Conservation (phyloP, 2,797 vertebrate species). For the Zalophus californianus region DNA sequence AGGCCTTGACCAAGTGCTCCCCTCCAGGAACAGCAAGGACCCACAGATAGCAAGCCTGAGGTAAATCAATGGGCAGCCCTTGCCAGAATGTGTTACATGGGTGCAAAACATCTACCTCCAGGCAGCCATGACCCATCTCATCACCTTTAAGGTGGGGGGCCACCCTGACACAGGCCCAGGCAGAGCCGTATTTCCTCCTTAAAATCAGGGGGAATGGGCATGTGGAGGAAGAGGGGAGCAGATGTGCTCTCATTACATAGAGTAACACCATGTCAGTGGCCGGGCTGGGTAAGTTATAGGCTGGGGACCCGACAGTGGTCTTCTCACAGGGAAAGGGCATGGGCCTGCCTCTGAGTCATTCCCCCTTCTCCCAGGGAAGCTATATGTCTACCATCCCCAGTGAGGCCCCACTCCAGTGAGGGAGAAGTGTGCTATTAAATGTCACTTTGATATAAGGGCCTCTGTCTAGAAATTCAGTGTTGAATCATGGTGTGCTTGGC, state of each 20-base stretch:
- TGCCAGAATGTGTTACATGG: background rate
- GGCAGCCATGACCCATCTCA: background rate
- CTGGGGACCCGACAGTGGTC: background rate
- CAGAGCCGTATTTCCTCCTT: background rate
- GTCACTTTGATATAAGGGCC: conserved; percentile 77
- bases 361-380: conserved; percentile 51
- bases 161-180: background rate
- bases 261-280: background rate
- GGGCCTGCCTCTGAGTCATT: background rate
- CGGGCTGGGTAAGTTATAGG: conserved; percentile 39
- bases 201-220: background rate
- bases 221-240: background rate
- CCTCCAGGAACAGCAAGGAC: background rate
- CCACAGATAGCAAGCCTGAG: background rate
- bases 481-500: conserved; percentile 45
- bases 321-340: conserved; percentile 38
- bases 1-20: background rate
- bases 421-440: conserved; percentile 52
- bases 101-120: background rate
- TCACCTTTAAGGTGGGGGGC: background rate
- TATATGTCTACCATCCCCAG: background rate
- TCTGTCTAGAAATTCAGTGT: conserved; percentile 37
- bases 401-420: background rate
- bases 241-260: background rate
- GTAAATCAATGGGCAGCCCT: background rate